Evolutionary conservation across 1,140 invertebrate species (phyloP).

Genomic region (Formica selysi): DNA sequence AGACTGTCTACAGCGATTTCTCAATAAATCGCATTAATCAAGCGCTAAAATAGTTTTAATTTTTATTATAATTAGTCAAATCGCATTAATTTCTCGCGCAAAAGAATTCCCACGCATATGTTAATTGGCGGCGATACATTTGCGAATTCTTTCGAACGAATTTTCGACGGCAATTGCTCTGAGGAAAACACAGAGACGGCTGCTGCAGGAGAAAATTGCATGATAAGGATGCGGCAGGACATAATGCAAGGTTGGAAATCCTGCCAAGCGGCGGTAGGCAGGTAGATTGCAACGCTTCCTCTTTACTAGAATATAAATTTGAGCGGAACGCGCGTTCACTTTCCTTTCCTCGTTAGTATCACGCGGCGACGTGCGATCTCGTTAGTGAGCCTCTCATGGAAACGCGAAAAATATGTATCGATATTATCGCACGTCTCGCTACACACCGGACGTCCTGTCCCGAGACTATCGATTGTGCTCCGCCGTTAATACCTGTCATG

Average conservation of each 20-base stretch:
- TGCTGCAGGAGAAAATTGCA: conserved; percentile 1
- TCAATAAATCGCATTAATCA: not conserved
- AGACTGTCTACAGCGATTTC: not conserved
- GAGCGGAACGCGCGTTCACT: conserved; percentile 43
- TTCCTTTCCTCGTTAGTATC: conserved; percentile 61
- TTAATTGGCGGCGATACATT: not conserved
- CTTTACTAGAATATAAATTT: conserved; percentile 56
- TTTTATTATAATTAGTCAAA: not conserved
- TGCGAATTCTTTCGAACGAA: not conserved
- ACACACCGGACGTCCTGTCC: conserved; percentile 25
- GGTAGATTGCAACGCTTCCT: conserved; percentile 1
- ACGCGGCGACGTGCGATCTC: conserved; percentile 16
- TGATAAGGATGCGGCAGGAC: not conserved
- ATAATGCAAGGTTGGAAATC: conserved; percentile 38
- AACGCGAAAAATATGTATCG: conserved; percentile 28
- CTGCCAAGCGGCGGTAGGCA: not conserved
- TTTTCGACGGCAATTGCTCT: not conserved
- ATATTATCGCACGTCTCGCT: conserved; percentile 44
- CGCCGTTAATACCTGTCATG: not conserved
- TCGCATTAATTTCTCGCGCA: not conserved
- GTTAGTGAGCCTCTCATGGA: conserved; percentile 41
- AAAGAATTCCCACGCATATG: not conserved
- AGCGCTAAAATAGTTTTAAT: not conserved
- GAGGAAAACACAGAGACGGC: conserved; percentile 4
- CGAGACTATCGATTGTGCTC: conserved; percentile 25